Percentiles rank a stretch among this genome's conserved stretches.
Conservation (phyloP, 2,797 vertebrate species). For the Sphaeramia orbicularis region DNA sequence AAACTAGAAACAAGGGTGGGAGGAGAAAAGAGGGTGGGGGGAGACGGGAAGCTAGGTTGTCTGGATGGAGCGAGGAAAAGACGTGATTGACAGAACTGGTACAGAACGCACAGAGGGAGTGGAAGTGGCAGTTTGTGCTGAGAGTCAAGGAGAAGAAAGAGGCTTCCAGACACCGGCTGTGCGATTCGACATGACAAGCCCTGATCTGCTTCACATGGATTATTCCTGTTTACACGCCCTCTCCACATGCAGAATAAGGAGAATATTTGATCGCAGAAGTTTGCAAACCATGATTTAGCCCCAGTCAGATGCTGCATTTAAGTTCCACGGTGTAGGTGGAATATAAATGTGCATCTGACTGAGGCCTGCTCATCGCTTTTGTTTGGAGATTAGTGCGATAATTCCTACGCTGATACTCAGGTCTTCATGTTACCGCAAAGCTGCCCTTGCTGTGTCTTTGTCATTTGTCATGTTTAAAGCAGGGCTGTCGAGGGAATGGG, state of each 20-base stretch:
- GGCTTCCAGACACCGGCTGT: conserved; percentile 11
- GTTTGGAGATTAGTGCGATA: conserved; percentile 34
- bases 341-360: not conserved
- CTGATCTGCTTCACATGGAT: conserved; percentile 44
- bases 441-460: conserved; percentile 57
- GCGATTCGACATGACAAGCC: conserved; percentile 32
- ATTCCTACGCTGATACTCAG: conserved; percentile 21
- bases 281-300: conserved; percentile 23
- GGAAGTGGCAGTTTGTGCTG: conserved; percentile 34
- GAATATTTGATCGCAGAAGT: conserved; percentile 19
- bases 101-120: conserved; percentile 30
- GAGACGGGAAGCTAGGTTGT: conserved; percentile 22
- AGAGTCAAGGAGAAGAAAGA: conserved; percentile 30
- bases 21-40: not conserved
- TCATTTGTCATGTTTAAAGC: conserved; percentile 69
- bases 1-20: conserved; percentile 4
- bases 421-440: conserved; percentile 37
- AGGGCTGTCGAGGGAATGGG: conserved; percentile 32
- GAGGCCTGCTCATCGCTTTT: not conserved
- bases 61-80: conserved; percentile 32
- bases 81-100: conserved; percentile 62
- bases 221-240: conserved; percentile 31
- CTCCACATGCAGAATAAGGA: not conserved
- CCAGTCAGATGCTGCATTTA: conserved; percentile 13
- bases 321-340: conserved; percentile 19